Evolutionary conservation across 2,888 invertebrate genomes (phyloP).

Genomic region (Eupithecia pulchellata): DNA sequence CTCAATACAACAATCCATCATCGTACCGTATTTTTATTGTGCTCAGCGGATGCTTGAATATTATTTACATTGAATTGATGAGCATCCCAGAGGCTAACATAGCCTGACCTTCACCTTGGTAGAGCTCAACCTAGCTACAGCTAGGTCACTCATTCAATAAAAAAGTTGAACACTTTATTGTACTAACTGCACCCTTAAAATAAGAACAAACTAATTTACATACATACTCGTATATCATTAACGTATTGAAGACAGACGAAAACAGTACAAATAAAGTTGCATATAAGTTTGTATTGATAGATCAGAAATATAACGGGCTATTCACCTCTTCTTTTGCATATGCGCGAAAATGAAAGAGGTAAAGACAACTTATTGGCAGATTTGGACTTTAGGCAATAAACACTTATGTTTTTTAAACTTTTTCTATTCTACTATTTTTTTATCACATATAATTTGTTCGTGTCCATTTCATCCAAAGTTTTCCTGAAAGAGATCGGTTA

Average conservation of each 20-base stretch:
- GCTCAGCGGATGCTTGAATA: constrained; percentile 69
- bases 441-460: no score
- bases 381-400: no score
- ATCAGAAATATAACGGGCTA: background rate
- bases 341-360: background rate
- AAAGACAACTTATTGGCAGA: background rate
- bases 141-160: constrained; percentile 23
- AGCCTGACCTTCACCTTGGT: constrained; percentile 69
- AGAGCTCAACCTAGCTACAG: constrained; percentile 4
- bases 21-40: constrained; percentile 72
- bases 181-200: no score
- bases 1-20: constrained; percentile 74
- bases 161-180: no score
- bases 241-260: no score
- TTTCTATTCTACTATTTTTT: no score
- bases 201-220: no score
- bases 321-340: no score
- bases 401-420: no score
- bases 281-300: background rate
- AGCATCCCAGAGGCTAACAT: constrained; percentile 67
- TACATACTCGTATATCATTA: no score
- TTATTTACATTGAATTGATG: constrained; percentile 82
- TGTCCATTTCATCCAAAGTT: no score
- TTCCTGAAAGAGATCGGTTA: no score
- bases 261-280: background rate